Percentiles rank a stretch among this genome's conserved stretches.
These are phyloP conservation scores for Notarius quadriscutis DNA, from an alignment of 2,113 vertebrate species.

Conservation along the genomic window DNA sequence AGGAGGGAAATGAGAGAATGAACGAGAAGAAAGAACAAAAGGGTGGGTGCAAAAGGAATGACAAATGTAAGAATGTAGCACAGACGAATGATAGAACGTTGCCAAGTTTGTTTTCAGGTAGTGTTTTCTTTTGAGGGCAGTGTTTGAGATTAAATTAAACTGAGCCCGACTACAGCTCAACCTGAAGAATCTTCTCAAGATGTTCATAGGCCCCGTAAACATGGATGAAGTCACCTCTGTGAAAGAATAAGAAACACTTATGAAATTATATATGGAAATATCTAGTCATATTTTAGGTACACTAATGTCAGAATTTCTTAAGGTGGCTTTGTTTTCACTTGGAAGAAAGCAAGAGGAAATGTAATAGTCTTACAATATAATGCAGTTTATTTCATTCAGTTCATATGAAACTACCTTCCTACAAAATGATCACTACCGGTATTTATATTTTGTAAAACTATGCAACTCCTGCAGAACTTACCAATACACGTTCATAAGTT, in stretches of 20 bases:
- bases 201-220: slow-evolving; percentile 56
- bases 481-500: not conserved
- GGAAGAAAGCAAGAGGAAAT: not conserved
- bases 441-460: not conserved
- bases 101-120: not conserved
- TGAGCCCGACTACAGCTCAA: slow-evolving; percentile 30
- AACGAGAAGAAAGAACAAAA: not conserved
- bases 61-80: not conserved
- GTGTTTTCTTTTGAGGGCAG: not conserved
- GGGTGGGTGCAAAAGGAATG: not conserved
- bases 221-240: slow-evolving; percentile 55
- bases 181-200: slow-evolving; percentile 47
- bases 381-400: not conserved
- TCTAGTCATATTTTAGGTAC: not conserved
- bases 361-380: not conserved
- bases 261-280: not conserved
- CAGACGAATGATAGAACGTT: not conserved
- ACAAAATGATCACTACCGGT: not conserved
- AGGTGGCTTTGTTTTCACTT: not conserved
- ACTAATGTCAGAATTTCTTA: not conserved
- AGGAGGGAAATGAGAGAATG: not conserved
- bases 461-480: not conserved
- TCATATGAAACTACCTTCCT: not conserved
- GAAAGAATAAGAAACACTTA: slow-evolving; percentile 27
- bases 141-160: not conserved